Evolutionary conservation across 2,797 vertebrate genomes (phyloP).

Genomic region (Pelodytes ibericus): DNA sequence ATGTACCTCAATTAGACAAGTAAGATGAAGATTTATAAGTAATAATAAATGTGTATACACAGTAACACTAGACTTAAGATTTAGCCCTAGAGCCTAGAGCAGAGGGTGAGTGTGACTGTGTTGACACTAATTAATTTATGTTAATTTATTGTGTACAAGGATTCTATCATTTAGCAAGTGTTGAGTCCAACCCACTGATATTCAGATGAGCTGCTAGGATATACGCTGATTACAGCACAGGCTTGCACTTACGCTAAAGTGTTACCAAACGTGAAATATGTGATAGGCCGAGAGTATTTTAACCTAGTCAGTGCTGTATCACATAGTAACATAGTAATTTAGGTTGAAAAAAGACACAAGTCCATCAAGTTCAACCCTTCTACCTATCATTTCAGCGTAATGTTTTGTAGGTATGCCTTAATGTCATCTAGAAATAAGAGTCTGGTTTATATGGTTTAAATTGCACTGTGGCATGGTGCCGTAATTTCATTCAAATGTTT

Average conservation of each 20-base stretch:
- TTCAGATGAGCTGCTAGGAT: slow-evolving; percentile 8
- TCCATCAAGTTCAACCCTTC: no score
- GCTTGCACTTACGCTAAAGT: background rate
- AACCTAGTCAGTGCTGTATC: background rate
- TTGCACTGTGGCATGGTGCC: no score
- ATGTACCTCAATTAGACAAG: no score
- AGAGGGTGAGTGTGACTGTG: slow-evolving; percentile 46
- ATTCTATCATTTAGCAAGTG: slow-evolving; percentile 50
- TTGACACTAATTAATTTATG: slow-evolving; percentile 57
- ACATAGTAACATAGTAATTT: no score
- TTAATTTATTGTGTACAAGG: slow-evolving; percentile 57
- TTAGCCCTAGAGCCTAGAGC: slow-evolving; percentile 47
- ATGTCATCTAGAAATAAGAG: no score
- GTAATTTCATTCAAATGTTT: no score
- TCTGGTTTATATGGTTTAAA: no score
- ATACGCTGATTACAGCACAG: slow-evolving; percentile 6
- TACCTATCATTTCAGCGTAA: no score
- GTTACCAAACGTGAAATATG: background rate
- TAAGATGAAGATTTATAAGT: no score
- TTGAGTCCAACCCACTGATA: slow-evolving; percentile 39
- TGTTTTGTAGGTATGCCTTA: no score
- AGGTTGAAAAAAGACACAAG: no score
- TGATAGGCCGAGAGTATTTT: background rate
- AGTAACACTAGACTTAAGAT: slow-evolving; percentile 37
- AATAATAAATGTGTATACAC: slow-evolving; percentile 11